These are phyloP conservation scores for Pteropus rufus DNA, from an alignment of 2,797 vertebrate species.

Conservation along the genomic window DNA sequence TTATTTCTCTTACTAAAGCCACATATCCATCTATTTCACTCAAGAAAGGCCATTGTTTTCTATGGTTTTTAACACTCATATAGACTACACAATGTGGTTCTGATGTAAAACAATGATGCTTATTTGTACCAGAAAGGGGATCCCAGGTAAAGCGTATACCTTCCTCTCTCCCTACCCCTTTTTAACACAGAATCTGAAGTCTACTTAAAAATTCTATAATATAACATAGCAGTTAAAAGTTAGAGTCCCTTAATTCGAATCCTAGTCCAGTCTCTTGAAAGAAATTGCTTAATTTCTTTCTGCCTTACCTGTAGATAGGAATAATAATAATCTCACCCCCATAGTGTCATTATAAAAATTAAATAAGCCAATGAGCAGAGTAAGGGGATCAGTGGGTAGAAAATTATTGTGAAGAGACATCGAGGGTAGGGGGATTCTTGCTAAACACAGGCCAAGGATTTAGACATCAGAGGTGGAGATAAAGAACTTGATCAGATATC, in stretches of 20 bases:
- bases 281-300: background rate
- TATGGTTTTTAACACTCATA: background rate
- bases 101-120: background rate
- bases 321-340: background rate
- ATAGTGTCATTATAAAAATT: background rate
- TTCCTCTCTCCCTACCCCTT: background rate
- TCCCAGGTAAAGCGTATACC: accelerated
- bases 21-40: background rate
- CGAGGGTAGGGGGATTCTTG: background rate
- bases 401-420: background rate
- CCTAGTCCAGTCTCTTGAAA: background rate
- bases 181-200: background rate
- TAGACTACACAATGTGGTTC: background rate
- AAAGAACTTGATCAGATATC: background rate
- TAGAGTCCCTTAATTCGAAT: background rate
- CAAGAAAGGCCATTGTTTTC: background rate
- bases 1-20: constrained; percentile 25
- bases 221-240: background rate
- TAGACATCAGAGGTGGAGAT: background rate
- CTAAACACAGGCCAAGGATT: background rate
- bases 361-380: background rate
- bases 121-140: background rate
- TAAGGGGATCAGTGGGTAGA: background rate
- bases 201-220: background rate
- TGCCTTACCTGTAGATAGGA: background rate